Base-by-base conservation (phyloP, 2,888 invertebrate genomes). In the Andrena marginata region DNA sequence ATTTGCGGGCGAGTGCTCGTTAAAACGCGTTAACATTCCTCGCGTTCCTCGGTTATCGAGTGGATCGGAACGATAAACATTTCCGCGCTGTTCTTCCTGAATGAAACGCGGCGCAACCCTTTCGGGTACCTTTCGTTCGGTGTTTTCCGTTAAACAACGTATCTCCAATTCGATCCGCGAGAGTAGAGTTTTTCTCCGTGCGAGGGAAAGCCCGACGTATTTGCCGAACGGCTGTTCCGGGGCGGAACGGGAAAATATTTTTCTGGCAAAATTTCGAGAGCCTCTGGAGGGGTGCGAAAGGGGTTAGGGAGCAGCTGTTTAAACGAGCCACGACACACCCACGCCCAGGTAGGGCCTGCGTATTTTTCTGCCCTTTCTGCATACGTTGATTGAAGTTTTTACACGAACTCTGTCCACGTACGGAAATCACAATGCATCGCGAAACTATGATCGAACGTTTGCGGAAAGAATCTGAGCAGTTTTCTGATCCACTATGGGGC, bases 251-350 rank as follows among this genome's bases (percentile, higher is more conserved):
- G 76, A 91, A 90, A 90, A 91, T 91, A 90, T 90, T 90, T 87
- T 87, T 85, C 84, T 85, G 83, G 74, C 84, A 78, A 77, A 85
- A 76, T 75, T 78, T 82, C 73, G 74, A 77, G 81, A 64, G 71
- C 13, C 48, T 42, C 29, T 54, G 2, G 49, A 65, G 77, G 81
- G 82, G 79, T 82, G 73, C 87, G 73, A 88, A 91, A 91, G 86
- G 90, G 90, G 90, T 90, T 87, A 82, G 26, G 65, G 79, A 82
- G 85, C 91, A 92, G 91, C 91, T 92, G 92, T 91, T 91, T 90
- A 91, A 91, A 92, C 90, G 90, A n/a, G 59, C 62, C 5, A n/a
- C 59, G 75, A 77, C 76, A 67, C 75, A 80, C 74, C 75, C 80
- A 69, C 85, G 68, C 13, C 31, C 84, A 81, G 77, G 81, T 85